phyloP scores from a whole-genome alignment of 1,140 invertebrate genomes.

The Lasioglossum baleicum region DNA sequence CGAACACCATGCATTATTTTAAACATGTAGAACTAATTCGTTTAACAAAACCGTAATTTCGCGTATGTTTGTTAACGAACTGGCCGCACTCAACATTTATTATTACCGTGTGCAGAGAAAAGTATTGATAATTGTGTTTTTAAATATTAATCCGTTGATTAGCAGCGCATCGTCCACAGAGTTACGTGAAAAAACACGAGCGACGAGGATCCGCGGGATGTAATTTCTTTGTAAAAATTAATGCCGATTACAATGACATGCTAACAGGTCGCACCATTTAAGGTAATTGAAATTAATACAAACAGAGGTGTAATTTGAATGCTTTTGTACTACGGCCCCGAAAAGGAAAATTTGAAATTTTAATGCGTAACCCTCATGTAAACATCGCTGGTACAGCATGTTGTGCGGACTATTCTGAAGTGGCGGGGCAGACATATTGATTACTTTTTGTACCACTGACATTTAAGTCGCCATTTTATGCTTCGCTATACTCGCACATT shows the following conservation, averaged over 20 bases:
- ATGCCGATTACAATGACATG: background rate
- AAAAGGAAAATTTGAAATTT: slow-evolving; percentile 46
- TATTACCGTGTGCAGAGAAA: background rate
- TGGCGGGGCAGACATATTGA: slow-evolving; percentile 11
- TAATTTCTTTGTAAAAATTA: slow-evolving; percentile 12
- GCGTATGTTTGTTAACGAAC: background rate
- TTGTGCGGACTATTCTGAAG: slow-evolving; percentile 22
- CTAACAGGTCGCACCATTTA: background rate
- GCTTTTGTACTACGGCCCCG: slow-evolving; percentile 24
- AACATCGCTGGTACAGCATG: slow-evolving; percentile 25
- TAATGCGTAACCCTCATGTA: slow-evolving; percentile 46
- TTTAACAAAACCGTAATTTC: background rate
- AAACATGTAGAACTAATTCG: background rate
- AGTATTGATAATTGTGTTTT: slow-evolving; percentile 10
- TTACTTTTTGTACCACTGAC: slow-evolving; percentile 11
- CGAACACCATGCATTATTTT: background rate
- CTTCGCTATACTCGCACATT: too few relatives aligned
- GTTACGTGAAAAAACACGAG: background rate
- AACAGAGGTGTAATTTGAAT: slow-evolving; percentile 10
- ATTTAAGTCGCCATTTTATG: background rate
- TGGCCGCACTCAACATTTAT: background rate
- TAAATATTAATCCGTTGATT: slow-evolving; percentile 2
- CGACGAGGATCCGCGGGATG: background rate
- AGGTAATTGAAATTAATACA: slow-evolving; percentile 26
- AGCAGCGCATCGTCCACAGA: too few relatives aligned